Evolutionary conservation across 2,888 invertebrate species (phyloP), one percentile per base, ranked within the genome.

Genomic region (Spatulosminthurus flaviceps): DNA sequence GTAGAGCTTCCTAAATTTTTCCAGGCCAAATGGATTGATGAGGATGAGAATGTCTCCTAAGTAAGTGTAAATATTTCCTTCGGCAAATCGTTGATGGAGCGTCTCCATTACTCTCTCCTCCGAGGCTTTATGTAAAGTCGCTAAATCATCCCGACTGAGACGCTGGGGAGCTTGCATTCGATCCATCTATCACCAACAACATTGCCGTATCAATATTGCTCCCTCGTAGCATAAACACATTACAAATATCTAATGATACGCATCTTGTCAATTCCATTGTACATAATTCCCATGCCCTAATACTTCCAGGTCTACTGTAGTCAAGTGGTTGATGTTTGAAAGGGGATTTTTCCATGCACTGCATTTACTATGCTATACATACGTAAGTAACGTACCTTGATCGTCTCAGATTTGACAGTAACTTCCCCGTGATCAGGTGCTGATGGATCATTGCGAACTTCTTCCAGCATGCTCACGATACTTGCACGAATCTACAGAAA

Each of bases 131-230:
- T 94, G 93, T 70, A 95, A 87, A 2, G 93, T 93, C 0, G 95
- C 94, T 81, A 95, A 89, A 88, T 95, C 95, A 89, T 95, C 95
- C 0, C 92, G 92, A 86, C 92, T 91, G 92, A 95, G 93, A 0
- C 90, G 90, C 86, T 94, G 92, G 9, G 92, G 90, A 64, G 81
- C 75, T 61, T 81, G 78, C 60, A 78, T 73, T 29, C 81, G 51
- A 22, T 80, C 80, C 80, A 80, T 77, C 82, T 82, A 78, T 61
- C 51, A 72, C 9, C 34, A 34, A 34, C 34, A 34, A 7, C 34
- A 51, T 9, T 41, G 41, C n/a, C 16, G 51, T 51, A 19, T 51
- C 51, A n/a, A 51, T 51, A 51, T 51, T 13, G 16, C 16, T 51
- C 16, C 1, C 2, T 9, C 5, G 9, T 4, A 34, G 34, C 34